Evolutionary conservation across 2,113 vertebrate species (phyloP).

Genomic region (Thymallus thymallus): DNA sequence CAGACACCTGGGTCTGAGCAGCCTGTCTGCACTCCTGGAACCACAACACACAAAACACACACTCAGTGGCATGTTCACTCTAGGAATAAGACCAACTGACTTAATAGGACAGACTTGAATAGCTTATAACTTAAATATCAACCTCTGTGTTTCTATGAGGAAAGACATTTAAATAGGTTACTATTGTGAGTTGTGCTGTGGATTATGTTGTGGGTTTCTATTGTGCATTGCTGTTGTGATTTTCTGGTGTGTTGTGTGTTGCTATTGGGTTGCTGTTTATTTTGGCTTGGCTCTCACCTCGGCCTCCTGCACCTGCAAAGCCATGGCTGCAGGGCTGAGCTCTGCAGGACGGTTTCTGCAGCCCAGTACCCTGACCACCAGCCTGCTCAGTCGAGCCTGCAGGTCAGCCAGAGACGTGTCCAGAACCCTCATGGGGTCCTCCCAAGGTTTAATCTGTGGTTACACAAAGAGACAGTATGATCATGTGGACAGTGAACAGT

Average conservation of each 20-base stretch:
- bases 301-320: slow-evolving; percentile 80
- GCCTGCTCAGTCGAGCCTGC: slow-evolving; percentile 65
- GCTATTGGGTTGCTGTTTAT: neutral
- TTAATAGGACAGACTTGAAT: neutral
- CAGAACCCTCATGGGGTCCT: slow-evolving; percentile 32
- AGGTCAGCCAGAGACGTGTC: slow-evolving; percentile 41
- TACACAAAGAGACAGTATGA: neutral
- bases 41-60: neutral
- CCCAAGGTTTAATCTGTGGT: slow-evolving; percentile 50
- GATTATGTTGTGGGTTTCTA: neutral
- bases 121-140: too few relatives aligned
- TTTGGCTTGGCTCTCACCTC: slow-evolving; percentile 72
- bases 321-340: slow-evolving; percentile 76
- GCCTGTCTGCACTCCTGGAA: slow-evolving; percentile 55
- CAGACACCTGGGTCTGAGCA: slow-evolving; percentile 46
- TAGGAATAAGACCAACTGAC: neutral
- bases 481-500: neutral
- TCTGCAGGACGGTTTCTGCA: slow-evolving; percentile 77
- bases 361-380: slow-evolving; percentile 73
- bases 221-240: neutral
- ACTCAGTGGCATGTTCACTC: neutral
- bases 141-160: too few relatives aligned
- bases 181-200: neutral
- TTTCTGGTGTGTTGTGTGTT: neutral
- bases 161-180: too few relatives aligned